A percentile compares a stretch with the other conserved stretches of the same genome.
These are phyloP conservation scores for Argopecten irradians DNA, from an alignment of 1,140 invertebrate species.

Conservation along the genomic window DNA sequence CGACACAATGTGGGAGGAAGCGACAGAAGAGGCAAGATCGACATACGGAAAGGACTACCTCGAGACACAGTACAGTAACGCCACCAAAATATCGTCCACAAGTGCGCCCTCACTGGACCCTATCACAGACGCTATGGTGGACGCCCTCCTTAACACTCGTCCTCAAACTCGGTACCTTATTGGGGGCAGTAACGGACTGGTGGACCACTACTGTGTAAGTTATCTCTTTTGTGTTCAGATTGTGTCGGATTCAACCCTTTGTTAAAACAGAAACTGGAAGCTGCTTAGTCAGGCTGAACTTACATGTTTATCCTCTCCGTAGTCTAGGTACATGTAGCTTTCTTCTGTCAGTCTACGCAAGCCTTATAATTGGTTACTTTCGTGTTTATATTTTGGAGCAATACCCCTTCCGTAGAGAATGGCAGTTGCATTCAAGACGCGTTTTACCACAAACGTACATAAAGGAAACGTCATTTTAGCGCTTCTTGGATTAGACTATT, in stretches of 20 bases:
- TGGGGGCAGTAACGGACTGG: slow-evolving; percentile 57
- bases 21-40: slow-evolving; percentile 56
- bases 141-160: slow-evolving; percentile 57
- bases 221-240: neutral
- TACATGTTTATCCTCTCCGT: neutral
- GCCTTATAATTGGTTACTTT: neutral
- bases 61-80: slow-evolving; percentile 37
- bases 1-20: slow-evolving; percentile 58
- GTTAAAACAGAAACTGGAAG: neutral
- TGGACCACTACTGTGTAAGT: slow-evolving; percentile 63
- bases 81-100: slow-evolving; percentile 31
- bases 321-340: neutral
- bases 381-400: neutral
- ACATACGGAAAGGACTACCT: slow-evolving; percentile 57
- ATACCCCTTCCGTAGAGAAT: neutral
- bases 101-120: slow-evolving; percentile 55
- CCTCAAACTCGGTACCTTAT: slow-evolving; percentile 63
- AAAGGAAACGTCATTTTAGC: neutral
- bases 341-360: no score
- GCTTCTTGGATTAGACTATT: no score
- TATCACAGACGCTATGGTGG: slow-evolving; percentile 58
- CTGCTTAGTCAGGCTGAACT: neutral
- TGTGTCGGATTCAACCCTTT: neutral
- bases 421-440: neutral
- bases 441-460: neutral